Evolutionary conservation across 2,888 invertebrate species (phyloP), one percentile per base, ranked within the genome.

Genomic region (Archips xylosteana): DNA sequence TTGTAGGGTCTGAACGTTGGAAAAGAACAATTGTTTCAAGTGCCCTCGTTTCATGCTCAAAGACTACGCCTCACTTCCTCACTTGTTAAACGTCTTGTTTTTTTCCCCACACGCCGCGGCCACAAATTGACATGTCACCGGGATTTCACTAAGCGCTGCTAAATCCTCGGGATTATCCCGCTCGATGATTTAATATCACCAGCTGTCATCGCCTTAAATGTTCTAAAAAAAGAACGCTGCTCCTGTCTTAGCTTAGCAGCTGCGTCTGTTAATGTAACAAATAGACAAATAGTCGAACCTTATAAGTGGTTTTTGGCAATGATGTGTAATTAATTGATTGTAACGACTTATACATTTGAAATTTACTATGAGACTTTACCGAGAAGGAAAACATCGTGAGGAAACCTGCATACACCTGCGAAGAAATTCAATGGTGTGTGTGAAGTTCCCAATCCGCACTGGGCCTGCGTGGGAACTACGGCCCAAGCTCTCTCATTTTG

Each of bases 171-270:
- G 82, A 79, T 83, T 80, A 83, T 68, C 59, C 71, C 71, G 70
- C 65, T 71, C 77, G 73, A 86, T 90, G 90, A 92, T 91, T 89
- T 90, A 92, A 78, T 78, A 80, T 78, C 80, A 77, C 82, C 92
- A 91, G 90, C 92, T 92, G 92, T 92, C 92, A 89, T 77, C 91
- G 87, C 82, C 83, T 82, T 78, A 83, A 78, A 77, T 71, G 75
- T 51, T 70, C 69, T 70, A 75, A 80, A 81, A 81, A 79, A 79
- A 76, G 69, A 75, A 75, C 75, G 77, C 60, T 70, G 62, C 39
- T 57, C 15, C 72, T 73, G 71, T 36, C 75, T 70, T 42, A 76
- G 75, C 71, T 71, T 42, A 75, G 76, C 84, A 84, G 80, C 82
- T 83, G 83, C 76, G 73, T 65, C 75, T 57, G 57, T 57, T 57